Percentiles rank a stretch among this genome's conserved stretches.
Conservation (phyloP, 2,888 invertebrate genomes). For the Tyria jacobaeae region DNA sequence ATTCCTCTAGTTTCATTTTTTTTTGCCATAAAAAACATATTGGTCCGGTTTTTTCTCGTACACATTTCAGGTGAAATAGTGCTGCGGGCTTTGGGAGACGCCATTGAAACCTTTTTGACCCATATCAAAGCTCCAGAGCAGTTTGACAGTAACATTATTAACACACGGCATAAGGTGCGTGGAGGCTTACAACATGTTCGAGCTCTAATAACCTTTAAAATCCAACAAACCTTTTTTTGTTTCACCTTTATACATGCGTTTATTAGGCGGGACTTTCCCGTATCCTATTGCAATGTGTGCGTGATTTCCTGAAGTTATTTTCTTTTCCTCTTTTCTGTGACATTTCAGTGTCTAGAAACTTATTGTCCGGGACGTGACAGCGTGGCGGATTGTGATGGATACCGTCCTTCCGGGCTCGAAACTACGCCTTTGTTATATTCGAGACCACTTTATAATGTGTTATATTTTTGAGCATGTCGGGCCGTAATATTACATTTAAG, state of each 20-base stretch:
- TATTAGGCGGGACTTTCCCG: slow-evolving; percentile 30
- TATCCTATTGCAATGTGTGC: slow-evolving; percentile 34
- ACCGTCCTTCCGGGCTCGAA: slow-evolving; percentile 48
- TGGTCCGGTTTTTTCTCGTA: slow-evolving; percentile 59
- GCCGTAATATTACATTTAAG: slow-evolving; percentile 25
- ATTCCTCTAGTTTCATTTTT: slow-evolving; percentile 53
- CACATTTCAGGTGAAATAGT: slow-evolving; percentile 66
- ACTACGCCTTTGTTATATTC: slow-evolving; percentile 45
- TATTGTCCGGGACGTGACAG: slow-evolving; percentile 44
- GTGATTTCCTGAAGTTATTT: slow-evolving; percentile 49
- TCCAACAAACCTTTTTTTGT: slow-evolving; percentile 58
- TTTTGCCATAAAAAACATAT: slow-evolving; percentile 64
- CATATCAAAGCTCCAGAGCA: slow-evolving; percentile 70
- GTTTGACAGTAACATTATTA: slow-evolving; percentile 80
- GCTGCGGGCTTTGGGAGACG: slow-evolving; percentile 53
- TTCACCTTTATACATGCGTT: slow-evolving; percentile 39
- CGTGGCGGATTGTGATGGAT: slow-evolving; percentile 49
- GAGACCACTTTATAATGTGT: slow-evolving; percentile 45
- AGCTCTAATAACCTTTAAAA: slow-evolving; percentile 67
- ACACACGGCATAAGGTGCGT: slow-evolving; percentile 67
- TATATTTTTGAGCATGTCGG: slow-evolving; percentile 26
- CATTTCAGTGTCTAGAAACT: slow-evolving; percentile 39
- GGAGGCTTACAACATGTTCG: slow-evolving; percentile 54
- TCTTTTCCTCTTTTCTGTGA: slow-evolving; percentile 38
- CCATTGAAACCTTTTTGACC: slow-evolving; percentile 75